Base-by-base conservation (phyloP, 2,113 vertebrate genomes). In the Stictonetta naevosa region DNA sequence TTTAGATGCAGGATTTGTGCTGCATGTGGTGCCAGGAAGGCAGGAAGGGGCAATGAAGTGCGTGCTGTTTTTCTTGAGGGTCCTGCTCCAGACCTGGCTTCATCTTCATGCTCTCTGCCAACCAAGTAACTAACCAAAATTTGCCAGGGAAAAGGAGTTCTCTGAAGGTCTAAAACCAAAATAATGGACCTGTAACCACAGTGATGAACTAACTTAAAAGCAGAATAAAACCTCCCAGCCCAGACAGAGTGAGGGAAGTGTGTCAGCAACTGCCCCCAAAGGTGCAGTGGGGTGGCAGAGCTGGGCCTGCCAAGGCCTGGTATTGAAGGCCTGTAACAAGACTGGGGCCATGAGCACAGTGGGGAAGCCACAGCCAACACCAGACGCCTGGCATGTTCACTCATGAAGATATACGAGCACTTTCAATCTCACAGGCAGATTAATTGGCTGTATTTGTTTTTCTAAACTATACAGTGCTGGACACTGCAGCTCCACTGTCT, bases 1-100 rank as follows among this genome's bases (percentile, higher is more conserved):
- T 38, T 4, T 14, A 44, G 55, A 53, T 16, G 8, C 13, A 69
- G 29, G 14, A 68, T 67, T 58, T 71, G 13, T 2, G 5, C 23
- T 52, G 72, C 4, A 53, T 0, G 1, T 1, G 10, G 9, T 22
- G 4, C 12, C 9, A 17, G 4, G 11, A 6, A 52, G 3, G 3
- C 9, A 17, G 4, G 11, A 6, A 52, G 3, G 3, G 11, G 42
- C 2, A 20, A 8, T 26, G 7, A 89, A 59, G 16, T 9, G 20
- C 13, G 21, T 76, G 3, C 13, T 55, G 0, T 28, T 83, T 83
- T 34, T 4, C 13, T 68, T 59, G 19, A 42, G 9, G 6, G 11
- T 69, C 13, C 2, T 80, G 0, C 46, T 93, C n/a, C 14, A 63
- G 22, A 28, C 16, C 29, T 81, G 6, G 2, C 3, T 36, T 73